Evolutionary conservation across 1,140 invertebrate genomes (phyloP).

Genomic region (Steinernema feltiae): DNA sequence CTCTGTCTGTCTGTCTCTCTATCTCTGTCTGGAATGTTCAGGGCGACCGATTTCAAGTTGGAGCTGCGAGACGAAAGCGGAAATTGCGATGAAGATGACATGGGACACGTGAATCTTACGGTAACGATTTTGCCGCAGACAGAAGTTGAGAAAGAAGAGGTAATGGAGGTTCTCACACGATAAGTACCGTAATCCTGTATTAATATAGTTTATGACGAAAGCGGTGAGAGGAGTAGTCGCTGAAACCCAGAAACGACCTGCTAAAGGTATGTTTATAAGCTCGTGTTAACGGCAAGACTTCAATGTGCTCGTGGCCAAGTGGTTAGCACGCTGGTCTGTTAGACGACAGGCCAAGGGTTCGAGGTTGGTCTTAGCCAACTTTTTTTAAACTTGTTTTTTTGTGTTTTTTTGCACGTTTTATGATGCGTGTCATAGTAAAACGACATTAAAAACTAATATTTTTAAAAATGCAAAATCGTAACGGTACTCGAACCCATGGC

Average conservation of each 20-base stretch:
- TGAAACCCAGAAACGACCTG: conserved; percentile 39
- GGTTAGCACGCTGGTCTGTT: no score
- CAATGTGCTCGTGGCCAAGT: no score
- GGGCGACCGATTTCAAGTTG: conserved; percentile 72
- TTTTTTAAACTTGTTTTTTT: no score
- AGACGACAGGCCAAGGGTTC: no score
- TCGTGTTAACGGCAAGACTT: no score
- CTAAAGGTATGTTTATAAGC: conserved; percentile 23
- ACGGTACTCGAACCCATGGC: no score
- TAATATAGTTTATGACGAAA: conserved; percentile 44
- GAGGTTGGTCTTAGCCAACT: no score
- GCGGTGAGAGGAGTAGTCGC: conserved; percentile 45
- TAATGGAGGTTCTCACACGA: conserved; percentile 63
- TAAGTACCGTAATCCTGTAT: conserved; percentile 9
- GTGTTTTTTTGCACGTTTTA: no score
- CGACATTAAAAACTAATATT: no score
- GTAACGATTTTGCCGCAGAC: conserved; percentile 77
- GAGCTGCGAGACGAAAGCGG: conserved; percentile 57
- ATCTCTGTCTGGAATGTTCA: conserved; percentile 42
- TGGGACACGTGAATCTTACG: conserved; percentile 76
- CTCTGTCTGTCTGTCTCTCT: background rate
- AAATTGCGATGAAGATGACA: conserved; percentile 63
- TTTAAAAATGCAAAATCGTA: no score
- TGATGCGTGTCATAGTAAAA: no score
- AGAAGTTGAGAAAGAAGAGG: conserved; percentile 87